Evolutionary conservation across 2,888 invertebrate species (phyloP).

Genomic region (Horisme vitalbata): DNA sequence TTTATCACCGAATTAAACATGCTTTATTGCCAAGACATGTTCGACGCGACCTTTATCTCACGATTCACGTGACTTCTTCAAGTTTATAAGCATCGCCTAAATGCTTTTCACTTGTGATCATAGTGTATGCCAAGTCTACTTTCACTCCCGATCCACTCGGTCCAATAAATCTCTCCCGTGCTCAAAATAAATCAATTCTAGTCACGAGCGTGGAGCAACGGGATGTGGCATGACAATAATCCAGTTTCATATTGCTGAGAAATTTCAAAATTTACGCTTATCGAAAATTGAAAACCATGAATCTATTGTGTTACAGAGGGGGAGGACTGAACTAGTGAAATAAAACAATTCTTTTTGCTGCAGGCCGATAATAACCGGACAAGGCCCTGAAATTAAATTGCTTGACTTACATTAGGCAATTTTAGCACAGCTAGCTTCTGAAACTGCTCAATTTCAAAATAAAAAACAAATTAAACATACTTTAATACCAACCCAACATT

Average conservation of each 20-base stretch:
- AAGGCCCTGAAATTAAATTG: too few species aligned
- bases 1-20: conserved; percentile 39
- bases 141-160: conserved; percentile 52
- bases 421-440: too few species aligned
- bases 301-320: neutral
- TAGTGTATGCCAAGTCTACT: conserved; percentile 58
- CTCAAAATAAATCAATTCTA: conserved; percentile 49
- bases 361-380: too few species aligned
- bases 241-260: conserved; percentile 12
- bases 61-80: conserved; percentile 46
- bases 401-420: too few species aligned
- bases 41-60: conserved; percentile 41
- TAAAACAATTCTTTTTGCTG: too few species aligned
- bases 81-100: conserved; percentile 36
- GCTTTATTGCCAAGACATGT: conserved; percentile 46
- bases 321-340: too few species aligned
- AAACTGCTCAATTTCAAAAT: too few species aligned
- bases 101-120: conserved; percentile 53
- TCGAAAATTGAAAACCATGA: neutral
- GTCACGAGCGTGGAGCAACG: conserved; percentile 32
- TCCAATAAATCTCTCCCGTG: conserved; percentile 46
- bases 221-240: conserved; percentile 18
- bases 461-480: neutral
- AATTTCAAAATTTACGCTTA: conserved; percentile 11
- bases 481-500: too few species aligned